Percentiles rank a stretch among this genome's conserved stretches.
These are phyloP conservation scores for Mastacembelus armatus DNA, from an alignment of 2,797 vertebrate genomes.

Conservation along the genomic window DNA sequence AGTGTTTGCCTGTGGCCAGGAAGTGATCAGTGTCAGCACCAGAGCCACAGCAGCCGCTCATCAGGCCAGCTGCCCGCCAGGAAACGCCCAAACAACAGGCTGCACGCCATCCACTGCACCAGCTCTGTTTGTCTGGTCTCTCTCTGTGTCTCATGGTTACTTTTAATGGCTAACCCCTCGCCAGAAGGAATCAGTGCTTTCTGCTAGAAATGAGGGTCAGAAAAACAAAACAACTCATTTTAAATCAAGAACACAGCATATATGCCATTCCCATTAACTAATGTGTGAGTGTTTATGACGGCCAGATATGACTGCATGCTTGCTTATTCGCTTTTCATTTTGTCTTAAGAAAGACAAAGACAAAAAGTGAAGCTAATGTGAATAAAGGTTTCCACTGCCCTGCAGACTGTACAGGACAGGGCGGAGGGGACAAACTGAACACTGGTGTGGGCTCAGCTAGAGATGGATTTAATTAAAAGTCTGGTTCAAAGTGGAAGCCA, in stretches of 20 bases:
- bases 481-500: slow-evolving; percentile 44
- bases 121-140: slow-evolving; percentile 10
- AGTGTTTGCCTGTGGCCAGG: slow-evolving; percentile 52
- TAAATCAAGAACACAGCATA: slow-evolving; percentile 1
- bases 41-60: slow-evolving; percentile 28
- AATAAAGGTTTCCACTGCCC: neutral
- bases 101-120: neutral
- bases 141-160: slow-evolving; percentile 18
- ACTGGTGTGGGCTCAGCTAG: slow-evolving; percentile 23
- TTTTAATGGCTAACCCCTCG: slow-evolving; percentile 14
- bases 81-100: slow-evolving; percentile 28
- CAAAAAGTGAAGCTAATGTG: neutral
- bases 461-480: slow-evolving; percentile 62
- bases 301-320: neutral
- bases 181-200: slow-evolving; percentile 6
- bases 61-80: slow-evolving; percentile 45
- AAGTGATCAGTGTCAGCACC: slow-evolving; percentile 51
- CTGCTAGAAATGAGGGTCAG: neutral
- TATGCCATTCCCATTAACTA: neutral
- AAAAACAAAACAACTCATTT: slow-evolving; percentile 18
- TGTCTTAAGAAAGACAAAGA: neutral
- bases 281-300: neutral
- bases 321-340: slow-evolving; percentile 1
- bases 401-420: neutral
- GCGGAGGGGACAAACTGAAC: slow-evolving; percentile 21